Evolutionary conservation across 1,140 invertebrate species (phyloP), one percentile per base, ranked within the genome.

Genomic region (Mya arenaria): DNA sequence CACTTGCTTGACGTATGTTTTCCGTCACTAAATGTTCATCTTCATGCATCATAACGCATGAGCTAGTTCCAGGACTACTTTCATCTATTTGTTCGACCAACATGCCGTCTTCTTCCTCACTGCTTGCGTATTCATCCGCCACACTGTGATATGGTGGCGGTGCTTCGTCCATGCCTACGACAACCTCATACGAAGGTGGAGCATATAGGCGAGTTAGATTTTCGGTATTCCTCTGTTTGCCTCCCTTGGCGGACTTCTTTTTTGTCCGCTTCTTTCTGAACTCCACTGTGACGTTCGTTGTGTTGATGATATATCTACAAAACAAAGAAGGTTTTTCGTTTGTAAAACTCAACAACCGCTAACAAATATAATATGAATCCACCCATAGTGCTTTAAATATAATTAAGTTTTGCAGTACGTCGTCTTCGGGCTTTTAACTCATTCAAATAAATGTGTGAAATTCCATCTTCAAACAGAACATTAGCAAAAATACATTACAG

Each of bases 181-280:
- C 79, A 56, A 72, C 56, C 66, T 82, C 79, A 41, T 82, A 82
- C 4, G 79, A 73, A 17, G 79, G 79, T 25, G 79, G 79, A 37
- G 79, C 69, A 66, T 74, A 73, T 4, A 82, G 37, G n/a, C 69
- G 28, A n/a, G 41, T 37, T 5, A 52, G 17, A 34, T 63, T 19
- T 37, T 63, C 71, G 32, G 25, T 36, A n/a, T 23, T 13, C 19
- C 30, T 23, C 5, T 36, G 60, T 36, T 36, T 63, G 1, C 60
- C 34, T 2, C 60, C 52, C 72, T 73, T 66, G 52, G 19, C 48
- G 37, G 32, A n/a, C 34, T 37, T 5, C 41, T 6, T 56, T 60
- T 69, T 30, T 3, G 13, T 52, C 52, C 66, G 10, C n/a, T 52
- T 82, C 60, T 74, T 73, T 48, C 52, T 72, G 32, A 82, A 63